These are phyloP conservation scores for Drosophila recens DNA, from an alignment of 2,888 invertebrate genomes.

Conservation along the genomic window DNA sequence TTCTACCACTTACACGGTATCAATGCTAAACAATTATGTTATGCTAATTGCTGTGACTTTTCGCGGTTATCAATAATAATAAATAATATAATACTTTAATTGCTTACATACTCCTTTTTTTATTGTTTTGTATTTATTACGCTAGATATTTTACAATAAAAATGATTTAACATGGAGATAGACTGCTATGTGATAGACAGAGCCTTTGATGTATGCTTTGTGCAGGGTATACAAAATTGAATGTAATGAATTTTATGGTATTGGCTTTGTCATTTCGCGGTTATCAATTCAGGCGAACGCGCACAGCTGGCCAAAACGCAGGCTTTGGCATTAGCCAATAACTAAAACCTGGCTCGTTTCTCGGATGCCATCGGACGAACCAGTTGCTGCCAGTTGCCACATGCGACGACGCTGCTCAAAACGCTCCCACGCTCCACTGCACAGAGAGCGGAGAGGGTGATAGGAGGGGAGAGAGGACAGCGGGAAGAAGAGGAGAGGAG, in stretches of 20 bases:
- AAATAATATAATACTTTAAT: background rate
- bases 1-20: background rate
- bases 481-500: too few species aligned
- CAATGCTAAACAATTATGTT: background rate
- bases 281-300: constrained; percentile 65
- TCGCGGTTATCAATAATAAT: background rate
- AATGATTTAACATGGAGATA: background rate
- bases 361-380: constrained; percentile 25
- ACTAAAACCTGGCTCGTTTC: constrained; percentile 25
- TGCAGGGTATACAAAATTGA: constrained; percentile 48
- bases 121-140: background rate
- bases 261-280: constrained; percentile 76
- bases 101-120: background rate
- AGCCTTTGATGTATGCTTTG: background rate
- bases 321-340: constrained; percentile 72
- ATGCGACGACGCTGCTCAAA: constrained; percentile 58
- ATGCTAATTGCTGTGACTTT: too few species aligned
- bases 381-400: constrained; percentile 56
- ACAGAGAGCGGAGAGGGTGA: constrained; percentile 32
- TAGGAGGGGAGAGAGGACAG: too few species aligned
- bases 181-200: background rate
- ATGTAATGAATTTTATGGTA: constrained; percentile 59
- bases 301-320: constrained; percentile 68
- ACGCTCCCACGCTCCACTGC: constrained; percentile 79
- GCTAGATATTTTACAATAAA: background rate